phyloP scores from a whole-genome alignment of 2,113 vertebrate species.

The Meleagris gallopavo region DNA sequence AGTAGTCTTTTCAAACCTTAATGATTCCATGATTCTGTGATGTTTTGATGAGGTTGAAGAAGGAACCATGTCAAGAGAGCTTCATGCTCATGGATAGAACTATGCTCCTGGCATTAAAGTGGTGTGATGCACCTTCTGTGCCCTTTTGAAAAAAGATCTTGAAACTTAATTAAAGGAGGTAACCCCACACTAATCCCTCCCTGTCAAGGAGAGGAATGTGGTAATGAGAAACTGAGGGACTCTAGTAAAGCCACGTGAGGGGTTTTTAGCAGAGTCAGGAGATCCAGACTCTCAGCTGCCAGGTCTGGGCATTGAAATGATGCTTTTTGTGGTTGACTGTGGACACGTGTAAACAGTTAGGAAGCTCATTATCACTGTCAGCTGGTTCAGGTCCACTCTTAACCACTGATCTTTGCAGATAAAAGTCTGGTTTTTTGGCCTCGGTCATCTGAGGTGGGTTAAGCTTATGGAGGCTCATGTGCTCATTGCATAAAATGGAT shows the following conservation, averaged over 20 bases:
- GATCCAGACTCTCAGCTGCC: not conserved
- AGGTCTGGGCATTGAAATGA: not conserved
- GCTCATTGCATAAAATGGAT: not conserved
- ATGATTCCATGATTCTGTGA: too few species aligned
- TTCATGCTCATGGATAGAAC: not conserved
- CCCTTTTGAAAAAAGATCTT: not conserved
- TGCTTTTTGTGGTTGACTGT: not conserved
- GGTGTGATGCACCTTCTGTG: not conserved
- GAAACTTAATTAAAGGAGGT: not conserved
- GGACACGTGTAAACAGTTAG: not conserved
- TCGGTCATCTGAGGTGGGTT: not conserved
- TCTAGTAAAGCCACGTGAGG: not conserved
- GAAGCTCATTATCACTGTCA: not conserved
- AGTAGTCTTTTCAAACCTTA: too few species aligned
- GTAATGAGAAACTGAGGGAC: not conserved
- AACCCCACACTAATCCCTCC: not conserved
- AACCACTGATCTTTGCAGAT: fast-evolving
- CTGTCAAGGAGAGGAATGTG: not conserved
- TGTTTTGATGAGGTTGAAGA: not conserved
- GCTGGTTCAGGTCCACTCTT: fast-evolving
- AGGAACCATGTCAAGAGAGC: not conserved
- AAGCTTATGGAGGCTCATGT: not conserved
- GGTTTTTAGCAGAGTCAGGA: not conserved
- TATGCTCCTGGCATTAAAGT: not conserved
- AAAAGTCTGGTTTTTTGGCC: not conserved